A percentile compares a stretch with the other conserved stretches of the same genome.
Conservation (phyloP, 2,113 vertebrate genomes). For the Cygnus atratus region DNA sequence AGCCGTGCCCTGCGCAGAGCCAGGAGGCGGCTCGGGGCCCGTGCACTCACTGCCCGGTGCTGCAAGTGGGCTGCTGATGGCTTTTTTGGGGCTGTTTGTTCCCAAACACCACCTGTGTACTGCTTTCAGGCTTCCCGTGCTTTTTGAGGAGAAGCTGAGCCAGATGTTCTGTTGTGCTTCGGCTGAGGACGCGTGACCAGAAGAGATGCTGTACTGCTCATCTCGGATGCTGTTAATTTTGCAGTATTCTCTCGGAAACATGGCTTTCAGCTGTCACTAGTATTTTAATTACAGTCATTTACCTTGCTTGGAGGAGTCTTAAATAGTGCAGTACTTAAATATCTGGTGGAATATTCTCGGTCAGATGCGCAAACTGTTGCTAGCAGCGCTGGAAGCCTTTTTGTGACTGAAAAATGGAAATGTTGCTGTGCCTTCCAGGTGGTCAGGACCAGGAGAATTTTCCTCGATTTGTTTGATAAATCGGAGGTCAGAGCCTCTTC, state of each 20-base stretch:
- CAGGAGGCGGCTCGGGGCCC: not conserved
- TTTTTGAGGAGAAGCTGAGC: not conserved
- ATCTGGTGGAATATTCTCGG: not conserved
- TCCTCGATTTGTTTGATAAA: not conserved
- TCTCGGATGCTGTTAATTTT: not conserved
- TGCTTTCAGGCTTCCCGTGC: not conserved
- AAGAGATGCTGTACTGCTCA: not conserved
- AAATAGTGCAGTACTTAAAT: not conserved
- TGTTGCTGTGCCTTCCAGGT: not conserved
- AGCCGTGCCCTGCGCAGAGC: not conserved
- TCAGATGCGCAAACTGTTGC: not conserved
- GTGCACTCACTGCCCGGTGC: fast-evolving
- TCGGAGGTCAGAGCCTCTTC: not conserved
- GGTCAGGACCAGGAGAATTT: not conserved
- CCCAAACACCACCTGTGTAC: not conserved
- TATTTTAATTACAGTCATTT: not conserved
- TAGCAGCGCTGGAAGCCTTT: not conserved
- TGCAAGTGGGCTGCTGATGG: not conserved
- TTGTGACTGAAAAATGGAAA: not conserved
- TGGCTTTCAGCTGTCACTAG: not conserved
- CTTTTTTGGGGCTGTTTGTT: not conserved
- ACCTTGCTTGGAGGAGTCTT: not conserved
- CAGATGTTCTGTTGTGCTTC: not conserved
- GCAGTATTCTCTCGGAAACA: not conserved
- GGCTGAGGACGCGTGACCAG: not conserved